Evolutionary conservation across 1,140 invertebrate genomes (phyloP), one percentile per base, ranked within the genome.

Genomic region (Drosophila fuyamai): DNA sequence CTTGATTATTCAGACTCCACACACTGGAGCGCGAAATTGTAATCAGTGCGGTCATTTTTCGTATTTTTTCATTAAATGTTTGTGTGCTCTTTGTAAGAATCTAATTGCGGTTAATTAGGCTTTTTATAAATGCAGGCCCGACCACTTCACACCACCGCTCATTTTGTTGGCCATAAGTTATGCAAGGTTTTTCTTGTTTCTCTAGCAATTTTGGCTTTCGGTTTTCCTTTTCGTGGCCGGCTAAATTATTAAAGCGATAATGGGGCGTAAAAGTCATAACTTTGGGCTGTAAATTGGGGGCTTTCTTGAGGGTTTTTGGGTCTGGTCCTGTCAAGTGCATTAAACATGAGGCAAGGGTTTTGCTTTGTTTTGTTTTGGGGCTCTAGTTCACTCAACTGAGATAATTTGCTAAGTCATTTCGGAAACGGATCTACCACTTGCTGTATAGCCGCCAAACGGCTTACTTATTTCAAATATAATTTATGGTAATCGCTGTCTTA

Each of bases 241-340:
- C 78, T 84, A 81, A 84, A 84, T 84, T 86, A 81, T 86, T 90
- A 47, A 90, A 76, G 81, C 71, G 81, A 88, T 86, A 86, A 89
- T 86, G 85, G 85, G 57, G 63, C 81, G 72, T 89, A 68, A 90
- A 80, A 76, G 61, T 79, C 84, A 73, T 89, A 86, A 84, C 77
- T 89, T 84, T 57, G 36, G 51, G 65, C 38, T 46, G 46, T 60
- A 72, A 79, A 80, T 60, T 61, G 54, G 46, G 38, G 48, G 56
- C 36, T 46, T 35, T 44, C 59, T 57, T 57, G 53, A 81, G 77
- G 76, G 73, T 79, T 38, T 23, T 23, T 5, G 58, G 43, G 55
- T 23, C 65, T 76, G 80, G 16, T 41, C 66, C 68, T 72, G 68
- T 72, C 68, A 71, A 72, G 66, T 72, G 68, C 68, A 72, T 72